Percentiles rank a stretch among this genome's conserved stretches.
phyloP scores from a whole-genome alignment of 2,888 invertebrate species.

The Barypeithes pellucidus region DNA sequence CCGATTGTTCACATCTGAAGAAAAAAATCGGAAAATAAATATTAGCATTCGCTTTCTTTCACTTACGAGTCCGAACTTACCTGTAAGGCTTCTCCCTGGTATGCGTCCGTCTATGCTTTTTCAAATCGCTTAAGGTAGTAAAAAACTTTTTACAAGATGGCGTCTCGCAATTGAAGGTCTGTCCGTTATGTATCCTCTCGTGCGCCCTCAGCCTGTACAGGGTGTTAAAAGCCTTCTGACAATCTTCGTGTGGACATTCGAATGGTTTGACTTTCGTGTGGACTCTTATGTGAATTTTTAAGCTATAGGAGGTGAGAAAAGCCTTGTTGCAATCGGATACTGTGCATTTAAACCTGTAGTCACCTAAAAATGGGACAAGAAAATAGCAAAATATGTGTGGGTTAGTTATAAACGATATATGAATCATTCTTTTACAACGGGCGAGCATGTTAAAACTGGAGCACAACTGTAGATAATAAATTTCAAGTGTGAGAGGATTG shows the following conservation, averaged over 20 bases:
- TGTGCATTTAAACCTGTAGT: slow-evolving; percentile 93
- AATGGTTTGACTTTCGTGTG: slow-evolving; percentile 96
- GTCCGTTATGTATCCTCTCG: slow-evolving; percentile 92
- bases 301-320: slow-evolving; percentile 94
- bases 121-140: slow-evolving; percentile 94
- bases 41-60: no score
- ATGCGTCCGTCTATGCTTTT: slow-evolving; percentile 94
- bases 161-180: slow-evolving; percentile 93
- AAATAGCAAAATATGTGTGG: no score
- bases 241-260: slow-evolving; percentile 85
- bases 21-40: slow-evolving; percentile 43
- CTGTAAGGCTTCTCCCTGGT: slow-evolving; percentile 93
- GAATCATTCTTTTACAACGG: no score
- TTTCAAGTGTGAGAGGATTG: no score
- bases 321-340: slow-evolving; percentile 92
- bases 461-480: no score
- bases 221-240: slow-evolving; percentile 95
- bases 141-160: slow-evolving; percentile 91
- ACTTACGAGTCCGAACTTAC: slow-evolving; percentile 69
- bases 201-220: slow-evolving; percentile 94
- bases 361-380: slow-evolving; percentile 79
- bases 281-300: slow-evolving; percentile 94
- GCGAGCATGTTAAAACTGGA: no score
- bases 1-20: slow-evolving; percentile 83
- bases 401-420: no score